Evolutionary conservation across 2,797 vertebrate genomes (phyloP), one percentile per base, ranked within the genome.

Genomic region (Scomberomorus guttatus): DNA sequence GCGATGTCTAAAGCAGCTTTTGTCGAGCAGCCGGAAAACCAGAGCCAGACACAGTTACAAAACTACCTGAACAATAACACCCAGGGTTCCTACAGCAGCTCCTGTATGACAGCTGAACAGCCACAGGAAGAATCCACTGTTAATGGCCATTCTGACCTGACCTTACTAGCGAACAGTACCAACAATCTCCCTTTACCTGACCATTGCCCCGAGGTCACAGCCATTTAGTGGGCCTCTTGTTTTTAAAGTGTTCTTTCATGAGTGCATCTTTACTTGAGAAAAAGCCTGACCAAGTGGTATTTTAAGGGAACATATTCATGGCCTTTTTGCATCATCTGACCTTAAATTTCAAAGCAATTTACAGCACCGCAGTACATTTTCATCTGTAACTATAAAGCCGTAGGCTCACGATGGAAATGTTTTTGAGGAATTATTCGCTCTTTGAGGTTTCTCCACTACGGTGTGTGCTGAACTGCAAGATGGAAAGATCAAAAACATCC

Each of bases 11-110:
- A 93, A 89, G 93, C 90, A 62, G 90, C 95, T 4, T 97, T 97
- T 57, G 70, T 85, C 1, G 96, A 97, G 81, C 96, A 96, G 54
- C 94, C 95, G 17, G 93, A 95, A 34, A 90, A 66, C 71, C 88
- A 92, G 64, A 89, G 94, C 12, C 97, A 95, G 91, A 94, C 96
- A 83, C 96, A 97, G 91, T 97, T 98, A 91, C 97, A 97, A 75
- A 97, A 97, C 51, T 98, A 96, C 94, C 95, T 99, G 93, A 99
- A 98, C 96, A 97, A 96, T 91, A 96, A 97, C 90, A 93, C 93
- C 61, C 95, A 94, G 89, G 95, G 96, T 81, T 95, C 95, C 72
- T 98, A 96, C 92, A 95, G 96, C 80, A 93, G 94, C 22, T 94
- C 95, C 20, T 90, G 95, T 91, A 83, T 82, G 64, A 83, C 95